Percentiles rank a stretch among this genome's conserved stretches.
phyloP scores from a whole-genome alignment of 2,113 vertebrate genomes.

The Cottus gobio region DNA sequence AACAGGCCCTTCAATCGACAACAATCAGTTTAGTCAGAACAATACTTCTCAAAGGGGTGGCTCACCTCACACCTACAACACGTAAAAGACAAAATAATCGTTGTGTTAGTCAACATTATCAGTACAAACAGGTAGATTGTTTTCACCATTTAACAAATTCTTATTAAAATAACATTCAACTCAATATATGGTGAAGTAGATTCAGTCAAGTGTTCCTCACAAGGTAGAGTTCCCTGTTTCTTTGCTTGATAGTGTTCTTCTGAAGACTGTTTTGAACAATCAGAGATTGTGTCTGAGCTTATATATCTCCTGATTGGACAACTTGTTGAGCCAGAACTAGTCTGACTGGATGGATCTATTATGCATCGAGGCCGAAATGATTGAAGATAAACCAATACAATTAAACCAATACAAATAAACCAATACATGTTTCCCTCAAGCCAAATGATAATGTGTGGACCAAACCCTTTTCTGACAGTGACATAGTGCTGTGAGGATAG shows the following conservation, averaged over 20 bases:
- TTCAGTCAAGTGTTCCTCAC: background rate
- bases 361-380: background rate
- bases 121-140: background rate
- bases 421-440: background rate
- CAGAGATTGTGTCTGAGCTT: constrained; percentile 12
- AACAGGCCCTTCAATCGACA: background rate
- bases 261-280: background rate
- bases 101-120: background rate
- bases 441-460: background rate
- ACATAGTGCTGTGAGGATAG: background rate
- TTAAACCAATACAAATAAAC: too few relatives aligned
- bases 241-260: background rate
- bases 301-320: constrained; percentile 26
- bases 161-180: background rate
- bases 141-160: background rate
- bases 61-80: background rate
- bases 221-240: background rate
- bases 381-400: background rate
- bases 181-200: background rate
- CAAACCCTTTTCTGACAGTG: background rate
- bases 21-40: background rate
- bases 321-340: constrained; percentile 34
- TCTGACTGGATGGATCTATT: background rate
- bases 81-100: background rate
- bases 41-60: background rate